Evolutionary conservation across 2,888 invertebrate species (phyloP).

Genomic region (Scrobipalpa costella): DNA sequence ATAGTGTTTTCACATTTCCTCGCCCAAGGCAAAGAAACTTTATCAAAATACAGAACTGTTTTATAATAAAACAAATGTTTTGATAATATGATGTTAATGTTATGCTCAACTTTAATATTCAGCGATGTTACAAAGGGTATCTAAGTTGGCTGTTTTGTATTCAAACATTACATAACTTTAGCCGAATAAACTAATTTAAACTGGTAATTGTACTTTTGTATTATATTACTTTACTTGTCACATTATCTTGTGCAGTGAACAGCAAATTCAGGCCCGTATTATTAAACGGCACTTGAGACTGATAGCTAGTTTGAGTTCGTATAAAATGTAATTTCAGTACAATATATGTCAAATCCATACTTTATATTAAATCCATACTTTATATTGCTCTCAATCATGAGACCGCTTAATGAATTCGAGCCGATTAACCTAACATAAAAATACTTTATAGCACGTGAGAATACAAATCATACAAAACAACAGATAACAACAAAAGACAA

Average conservation of each 20-base stretch:
- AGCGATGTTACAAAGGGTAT: neutral
- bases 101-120: slow-evolving; percentile 1
- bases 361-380: no score
- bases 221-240: neutral
- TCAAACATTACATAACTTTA: neutral
- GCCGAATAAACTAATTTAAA: neutral
- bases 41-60: slow-evolving; percentile 27
- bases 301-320: no score
- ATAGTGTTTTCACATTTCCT: neutral
- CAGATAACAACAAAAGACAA: no score
- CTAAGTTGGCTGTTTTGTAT: slow-evolving; percentile 1
- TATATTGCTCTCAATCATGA: no score
- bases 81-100: slow-evolving; percentile 23
- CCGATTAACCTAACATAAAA: no score
- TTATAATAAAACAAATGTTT: slow-evolving; percentile 22
- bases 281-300: no score
- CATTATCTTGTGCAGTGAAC: slow-evolving; percentile 3
- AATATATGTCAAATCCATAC: no score
- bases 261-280: no score
- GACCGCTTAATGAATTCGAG: no score
- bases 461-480: no score
- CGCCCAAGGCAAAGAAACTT: slow-evolving; percentile 28
- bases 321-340: no score
- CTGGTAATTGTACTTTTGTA: neutral
- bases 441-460: no score